phyloP scores from a whole-genome alignment of 2,113 vertebrate species.

The Porphyrio hochstetteri region DNA sequence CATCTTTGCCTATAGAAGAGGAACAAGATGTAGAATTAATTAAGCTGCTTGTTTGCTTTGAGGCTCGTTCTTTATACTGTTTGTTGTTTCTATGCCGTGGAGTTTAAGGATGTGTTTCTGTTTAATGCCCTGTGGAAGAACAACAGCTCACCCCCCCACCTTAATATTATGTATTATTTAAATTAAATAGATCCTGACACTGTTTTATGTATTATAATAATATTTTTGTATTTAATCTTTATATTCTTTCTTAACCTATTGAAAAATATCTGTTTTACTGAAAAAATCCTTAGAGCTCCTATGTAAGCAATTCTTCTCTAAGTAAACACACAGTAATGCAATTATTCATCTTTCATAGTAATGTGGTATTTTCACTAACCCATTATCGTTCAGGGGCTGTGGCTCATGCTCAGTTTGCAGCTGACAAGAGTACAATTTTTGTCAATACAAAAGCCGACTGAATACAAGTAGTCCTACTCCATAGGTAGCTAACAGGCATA shows the following conservation, averaged over 20 bases:
- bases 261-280: neutral
- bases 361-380: neutral
- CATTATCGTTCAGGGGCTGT: neutral
- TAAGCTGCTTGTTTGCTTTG: constrained; percentile 61
- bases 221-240: neutral
- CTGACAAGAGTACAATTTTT: neutral
- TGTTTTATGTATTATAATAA: neutral
- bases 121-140: neutral
- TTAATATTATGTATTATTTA: neutral
- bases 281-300: neutral
- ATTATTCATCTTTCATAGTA: neutral
- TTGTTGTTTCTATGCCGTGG: neutral
- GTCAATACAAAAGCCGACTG: neutral
- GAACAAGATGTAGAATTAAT: constrained; percentile 72
- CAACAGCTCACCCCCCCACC: neutral
- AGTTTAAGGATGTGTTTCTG: neutral
- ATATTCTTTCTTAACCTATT: neutral
- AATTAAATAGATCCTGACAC: neutral
- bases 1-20: constrained; percentile 68
- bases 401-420: neutral
- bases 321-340: neutral
- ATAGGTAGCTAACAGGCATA: neutral
- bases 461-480: neutral
- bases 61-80: constrained; percentile 11
- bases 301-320: neutral